Percentiles rank a stretch among this genome's conserved stretches.
These are phyloP conservation scores for Embidobia sp. DNA, from an alignment of 2,888 invertebrate species.

Conservation along the genomic window DNA sequence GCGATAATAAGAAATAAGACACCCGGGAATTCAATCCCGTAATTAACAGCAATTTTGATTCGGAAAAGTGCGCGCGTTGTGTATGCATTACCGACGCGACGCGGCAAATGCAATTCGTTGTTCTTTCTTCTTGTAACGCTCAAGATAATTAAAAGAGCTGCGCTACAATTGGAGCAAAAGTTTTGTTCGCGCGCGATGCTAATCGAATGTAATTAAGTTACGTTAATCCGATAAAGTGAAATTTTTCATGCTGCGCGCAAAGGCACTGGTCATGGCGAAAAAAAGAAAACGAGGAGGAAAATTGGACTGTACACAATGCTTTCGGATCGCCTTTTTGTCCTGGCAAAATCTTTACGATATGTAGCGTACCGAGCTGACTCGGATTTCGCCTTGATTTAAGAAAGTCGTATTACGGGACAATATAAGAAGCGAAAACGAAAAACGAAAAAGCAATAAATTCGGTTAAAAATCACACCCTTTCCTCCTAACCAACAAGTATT, in stretches of 20 bases:
- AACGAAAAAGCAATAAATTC: constrained; percentile 44
- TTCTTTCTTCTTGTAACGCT: constrained; percentile 31
- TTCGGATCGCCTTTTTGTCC: neutral
- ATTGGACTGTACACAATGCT: constrained; percentile 15
- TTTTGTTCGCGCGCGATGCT: constrained; percentile 38
- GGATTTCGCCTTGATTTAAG: constrained; percentile 53
- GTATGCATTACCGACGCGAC: constrained; percentile 11
- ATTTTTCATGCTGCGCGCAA: constrained; percentile 29
- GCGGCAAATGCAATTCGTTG: constrained; percentile 42
- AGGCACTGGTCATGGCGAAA: neutral
- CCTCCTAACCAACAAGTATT: constrained; percentile 11
- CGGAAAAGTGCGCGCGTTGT: constrained; percentile 24
- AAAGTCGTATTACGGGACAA: constrained; percentile 44
- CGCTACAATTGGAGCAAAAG: constrained; percentile 39
- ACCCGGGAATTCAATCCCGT: constrained; percentile 38
- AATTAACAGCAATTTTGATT: constrained; percentile 58
- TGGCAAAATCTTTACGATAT: constrained; percentile 17
- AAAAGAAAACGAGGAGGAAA: too few species aligned
- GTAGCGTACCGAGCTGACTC: constrained; percentile 13
- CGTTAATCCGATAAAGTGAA: constrained; percentile 51
- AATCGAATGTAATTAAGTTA: constrained; percentile 59
- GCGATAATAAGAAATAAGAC: constrained; percentile 17
- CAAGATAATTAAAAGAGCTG: constrained; percentile 55
- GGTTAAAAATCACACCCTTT: constrained; percentile 35
- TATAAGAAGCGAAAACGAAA: constrained; percentile 26